Evolutionary conservation across 2,113 vertebrate species (phyloP), one percentile per base, ranked within the genome.

Genomic region (Emberiza fucata): DNA sequence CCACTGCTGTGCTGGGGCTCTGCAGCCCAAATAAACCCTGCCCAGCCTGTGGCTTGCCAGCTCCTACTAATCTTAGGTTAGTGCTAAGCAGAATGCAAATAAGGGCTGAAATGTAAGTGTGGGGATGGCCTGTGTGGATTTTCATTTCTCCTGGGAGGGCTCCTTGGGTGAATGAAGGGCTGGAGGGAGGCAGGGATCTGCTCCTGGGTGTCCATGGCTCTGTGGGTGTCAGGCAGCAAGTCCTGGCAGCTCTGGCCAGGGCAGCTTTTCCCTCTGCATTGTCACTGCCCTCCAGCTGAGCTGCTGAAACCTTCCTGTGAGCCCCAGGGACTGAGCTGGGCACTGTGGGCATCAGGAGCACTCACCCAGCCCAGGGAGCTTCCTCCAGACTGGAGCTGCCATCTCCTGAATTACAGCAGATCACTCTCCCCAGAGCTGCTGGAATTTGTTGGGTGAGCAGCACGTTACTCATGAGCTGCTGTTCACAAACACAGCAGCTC

Each of bases 301-400:
- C 42, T 71, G 64, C 4, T 5, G 37, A 21, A 45, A 2, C 0
- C 3, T 48, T 48, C 5, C 3, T 11, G 76, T n/a, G 53, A 56
- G 85, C 56, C 28, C 39, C 44, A 12, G 69, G 60, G 2, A 0
- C 2, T 4, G 33, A 7, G 14, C 47, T 25, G 13, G 35, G 21
- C 5, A 5, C 12, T 5, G 18, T 4, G 63, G 15, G 13, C 6
- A 16, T 2, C 1, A 1, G 70, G 31, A 63, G 39, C 1, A 0
- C 35, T n/a, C 5, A 0, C 64, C 14, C 48, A 35, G 35, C 29
- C 31, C 50, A 3, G 42, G 42, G 10, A 9, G 12, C 5, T 54
- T 23, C 22, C 20, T 61, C 15, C 23, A 25, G 0, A 1, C 9
- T n/a, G 71, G 7, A 42, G 51, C 40, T 50, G 69, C 29, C 19